These are phyloP conservation scores for Pseudopodoces humilis DNA, from an alignment of 2,113 vertebrate genomes.

Conservation along the genomic window DNA sequence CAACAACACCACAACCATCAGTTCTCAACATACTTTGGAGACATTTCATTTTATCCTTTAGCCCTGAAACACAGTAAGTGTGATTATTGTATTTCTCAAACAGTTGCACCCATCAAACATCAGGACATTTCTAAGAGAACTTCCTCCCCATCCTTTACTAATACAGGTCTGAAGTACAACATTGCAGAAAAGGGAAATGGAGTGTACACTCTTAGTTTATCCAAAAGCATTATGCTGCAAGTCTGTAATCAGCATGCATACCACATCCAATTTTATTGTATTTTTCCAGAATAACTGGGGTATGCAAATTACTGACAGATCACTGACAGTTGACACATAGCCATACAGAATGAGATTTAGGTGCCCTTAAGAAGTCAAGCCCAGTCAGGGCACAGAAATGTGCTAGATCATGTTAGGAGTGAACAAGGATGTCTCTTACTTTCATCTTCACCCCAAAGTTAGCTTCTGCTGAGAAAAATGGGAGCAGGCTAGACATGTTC, in stretches of 20 bases:
- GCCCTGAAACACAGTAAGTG: constrained; percentile 72
- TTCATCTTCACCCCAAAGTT: background rate
- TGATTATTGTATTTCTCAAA: constrained; percentile 11
- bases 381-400: background rate
- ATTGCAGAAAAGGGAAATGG: background rate
- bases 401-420: background rate
- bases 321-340: background rate
- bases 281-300: background rate
- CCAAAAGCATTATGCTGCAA: background rate
- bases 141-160: background rate
- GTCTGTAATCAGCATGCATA: background rate
- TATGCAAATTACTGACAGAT: background rate
- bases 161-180: background rate
- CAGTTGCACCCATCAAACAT: background rate
- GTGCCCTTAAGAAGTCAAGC: background rate
- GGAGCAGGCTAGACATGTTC: background rate
- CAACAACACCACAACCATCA: constrained; percentile 32
- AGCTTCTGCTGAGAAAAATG: background rate
- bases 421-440: background rate
- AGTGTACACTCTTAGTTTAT: background rate
- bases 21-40: constrained; percentile 76
- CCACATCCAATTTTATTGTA: background rate
- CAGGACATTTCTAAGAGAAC: background rate
- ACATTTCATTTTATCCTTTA: constrained; percentile 79
- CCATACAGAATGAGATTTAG: background rate